Percentiles rank a stretch among this genome's conserved stretches.
Evolutionary conservation across 2,888 invertebrate genomes (phyloP).

Genomic region (Protonemura montana): DNA sequence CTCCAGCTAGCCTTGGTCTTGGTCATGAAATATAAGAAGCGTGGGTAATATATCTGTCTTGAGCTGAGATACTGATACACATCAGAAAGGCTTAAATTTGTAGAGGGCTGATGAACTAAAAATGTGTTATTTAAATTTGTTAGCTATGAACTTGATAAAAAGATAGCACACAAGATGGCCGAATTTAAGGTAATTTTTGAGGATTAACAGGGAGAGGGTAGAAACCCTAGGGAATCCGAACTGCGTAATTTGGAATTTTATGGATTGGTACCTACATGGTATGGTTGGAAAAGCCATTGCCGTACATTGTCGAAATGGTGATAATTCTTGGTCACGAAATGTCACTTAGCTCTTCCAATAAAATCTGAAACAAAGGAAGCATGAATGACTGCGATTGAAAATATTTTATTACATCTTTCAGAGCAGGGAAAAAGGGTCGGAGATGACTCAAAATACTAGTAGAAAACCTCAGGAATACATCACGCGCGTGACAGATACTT

Average conservation of each 20-base stretch:
- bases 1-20: not conserved
- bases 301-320: conserved; percentile 60
- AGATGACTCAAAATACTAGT: conserved; percentile 56
- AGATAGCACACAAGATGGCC: conserved; percentile 44
- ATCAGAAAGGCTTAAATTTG: not conserved
- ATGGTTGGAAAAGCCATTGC: conserved; percentile 60
- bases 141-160: conserved; percentile 27
- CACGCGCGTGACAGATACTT: not conserved
- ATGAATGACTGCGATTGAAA: conserved; percentile 14
- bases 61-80: conserved; percentile 1
- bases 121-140: not conserved
- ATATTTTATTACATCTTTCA: not conserved
- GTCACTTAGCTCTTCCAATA: conserved; percentile 47
- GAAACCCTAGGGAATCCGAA: not conserved
- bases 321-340: conserved; percentile 42
- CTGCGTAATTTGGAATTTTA: not conserved
- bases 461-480: not conserved
- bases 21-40: not conserved
- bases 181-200: conserved; percentile 44
- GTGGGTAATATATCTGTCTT: not conserved
- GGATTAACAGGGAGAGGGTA: not conserved
- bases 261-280: conserved; percentile 56
- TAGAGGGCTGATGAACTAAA: not conserved
- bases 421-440: conserved; percentile 8
- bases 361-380: conserved; percentile 52